Evolutionary conservation across 2,888 invertebrate genomes (phyloP), one percentile per base, ranked within the genome.

Genomic region (Neoscelio sp.): DNA sequence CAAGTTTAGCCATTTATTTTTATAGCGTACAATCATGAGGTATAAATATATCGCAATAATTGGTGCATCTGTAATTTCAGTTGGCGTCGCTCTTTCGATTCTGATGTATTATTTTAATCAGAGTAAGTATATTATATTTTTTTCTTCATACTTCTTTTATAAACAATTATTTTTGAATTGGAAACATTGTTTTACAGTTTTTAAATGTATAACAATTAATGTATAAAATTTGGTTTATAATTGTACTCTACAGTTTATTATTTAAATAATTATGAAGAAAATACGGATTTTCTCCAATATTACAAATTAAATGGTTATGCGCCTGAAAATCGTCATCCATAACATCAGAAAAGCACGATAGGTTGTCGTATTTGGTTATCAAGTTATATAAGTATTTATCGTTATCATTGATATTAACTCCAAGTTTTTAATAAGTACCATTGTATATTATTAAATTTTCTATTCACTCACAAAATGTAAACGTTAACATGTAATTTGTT

Each of bases 71-170:
- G 80, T 90, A 10, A 88, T 89, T 56, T 54, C 81, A 17, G 78
- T 80, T 17, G 81, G 88, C 10, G 76, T 85, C 23, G 26, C 86
- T 1, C 84, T 90, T n/a, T 85, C 87, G 0, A 85, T 85, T 28
- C 71, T 89, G 5, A 86, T 89, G 85, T 90, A 89, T 65, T 89
- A 90, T 78, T 88, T 88, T 42, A 89, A 87, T 83, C 87, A 88
- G 86, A 88, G 90, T 90, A 84, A 78, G 86, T 79, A 65, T 64
- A 42, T 17, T 62, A 54, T 28, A 20, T 6, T 6, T 6, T 20
- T 30, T 38, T 5, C 48, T 58, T 44, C 20, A n/a, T 26, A 4
- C 35, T 23, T 8, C n/a, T 12, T 13, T 13, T 28, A 12, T 48
- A 12, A 28, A 2, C 8, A 12, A 12, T 18, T 33, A 8, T 3